Evolutionary conservation across 2,888 invertebrate species (phyloP).

Genomic region (Andrena haemorrhoa): DNA sequence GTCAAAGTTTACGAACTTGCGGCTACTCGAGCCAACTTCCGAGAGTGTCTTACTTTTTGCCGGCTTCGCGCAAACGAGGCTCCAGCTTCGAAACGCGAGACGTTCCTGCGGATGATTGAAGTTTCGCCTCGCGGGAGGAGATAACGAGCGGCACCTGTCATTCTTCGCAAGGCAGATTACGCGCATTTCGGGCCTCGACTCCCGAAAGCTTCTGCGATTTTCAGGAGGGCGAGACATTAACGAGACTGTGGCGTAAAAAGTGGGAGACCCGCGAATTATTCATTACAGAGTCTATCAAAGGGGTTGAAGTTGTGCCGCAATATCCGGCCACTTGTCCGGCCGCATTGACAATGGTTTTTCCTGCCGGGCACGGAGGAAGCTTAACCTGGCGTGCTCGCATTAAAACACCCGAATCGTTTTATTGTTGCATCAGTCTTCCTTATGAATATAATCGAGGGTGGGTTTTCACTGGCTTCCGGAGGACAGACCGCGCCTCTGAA

Average conservation of each 20-base stretch:
- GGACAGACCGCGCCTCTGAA: background rate
- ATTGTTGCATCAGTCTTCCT: background rate
- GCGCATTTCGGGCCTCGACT: background rate
- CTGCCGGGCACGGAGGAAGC: too few relatives aligned
- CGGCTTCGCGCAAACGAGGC: background rate
- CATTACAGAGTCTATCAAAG: background rate
- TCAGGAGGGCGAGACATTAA: background rate
- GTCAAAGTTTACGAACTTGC: constrained; percentile 25
- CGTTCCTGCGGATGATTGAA: background rate
- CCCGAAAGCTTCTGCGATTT: background rate
- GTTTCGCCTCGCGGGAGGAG: background rate
- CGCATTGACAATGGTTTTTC: constrained; percentile 31
- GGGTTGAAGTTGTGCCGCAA: background rate
- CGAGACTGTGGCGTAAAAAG: background rate
- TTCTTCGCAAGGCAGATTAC: background rate
- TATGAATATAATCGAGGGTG: background rate
- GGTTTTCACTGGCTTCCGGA: background rate
- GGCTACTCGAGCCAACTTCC: constrained; percentile 16
- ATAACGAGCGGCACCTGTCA: background rate
- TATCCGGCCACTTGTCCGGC: constrained; percentile 34
- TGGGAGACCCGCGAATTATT: background rate
- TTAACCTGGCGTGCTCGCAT: background rate
- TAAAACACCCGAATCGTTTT: background rate
- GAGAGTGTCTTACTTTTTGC: constrained; percentile 16
- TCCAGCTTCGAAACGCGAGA: background rate